phyloP scores from a whole-genome alignment of 2,888 invertebrate genomes.

The Trichogramma evanescens region DNA sequence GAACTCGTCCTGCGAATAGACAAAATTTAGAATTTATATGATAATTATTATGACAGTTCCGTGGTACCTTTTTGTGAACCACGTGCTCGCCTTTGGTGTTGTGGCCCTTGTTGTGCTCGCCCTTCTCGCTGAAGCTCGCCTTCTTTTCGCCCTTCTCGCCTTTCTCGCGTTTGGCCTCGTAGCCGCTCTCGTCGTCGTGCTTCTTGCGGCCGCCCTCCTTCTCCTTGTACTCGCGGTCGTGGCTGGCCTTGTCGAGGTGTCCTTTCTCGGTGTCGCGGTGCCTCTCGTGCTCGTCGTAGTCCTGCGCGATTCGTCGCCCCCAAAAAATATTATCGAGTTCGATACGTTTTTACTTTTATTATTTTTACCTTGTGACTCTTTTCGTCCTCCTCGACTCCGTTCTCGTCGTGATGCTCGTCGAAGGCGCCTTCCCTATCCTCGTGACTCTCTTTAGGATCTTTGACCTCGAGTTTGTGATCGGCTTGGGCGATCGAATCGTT shows the following conservation, averaged over 20 bases:
- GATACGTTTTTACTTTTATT: conserved; percentile 36
- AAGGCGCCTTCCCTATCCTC: not conserved
- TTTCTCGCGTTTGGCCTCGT: conserved; percentile 60
- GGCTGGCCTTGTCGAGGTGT: conserved; percentile 64
- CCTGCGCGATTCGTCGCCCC: conserved; percentile 18
- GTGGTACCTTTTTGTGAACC: conserved; percentile 45
- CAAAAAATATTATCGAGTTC: not conserved
- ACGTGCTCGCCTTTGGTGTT: conserved; percentile 49
- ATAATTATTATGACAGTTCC: not conserved
- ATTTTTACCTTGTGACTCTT: conserved; percentile 32
- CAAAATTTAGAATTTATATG: conserved; percentile 20
- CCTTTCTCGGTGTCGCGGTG: conserved; percentile 49
- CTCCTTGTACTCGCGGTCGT: conserved; percentile 61
- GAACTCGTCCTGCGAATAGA: conserved; percentile 54
- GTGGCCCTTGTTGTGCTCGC: conserved; percentile 47
- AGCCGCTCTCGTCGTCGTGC: conserved; percentile 59
- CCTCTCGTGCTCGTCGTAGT: conserved; percentile 37
- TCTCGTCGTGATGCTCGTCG: conserved; percentile 12
- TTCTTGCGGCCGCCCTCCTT: conserved; percentile 58
- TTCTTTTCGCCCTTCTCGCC: conserved; percentile 54
- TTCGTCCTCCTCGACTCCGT: conserved; percentile 19
- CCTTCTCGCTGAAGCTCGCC: conserved; percentile 43
- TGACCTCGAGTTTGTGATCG: conserved; percentile 18
- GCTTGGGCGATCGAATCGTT: conserved; percentile 18
- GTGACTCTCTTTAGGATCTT: conserved; percentile 1